These are phyloP conservation scores for Eubasilissa splendida DNA, from an alignment of 2,888 invertebrate species.

Conservation along the genomic window DNA sequence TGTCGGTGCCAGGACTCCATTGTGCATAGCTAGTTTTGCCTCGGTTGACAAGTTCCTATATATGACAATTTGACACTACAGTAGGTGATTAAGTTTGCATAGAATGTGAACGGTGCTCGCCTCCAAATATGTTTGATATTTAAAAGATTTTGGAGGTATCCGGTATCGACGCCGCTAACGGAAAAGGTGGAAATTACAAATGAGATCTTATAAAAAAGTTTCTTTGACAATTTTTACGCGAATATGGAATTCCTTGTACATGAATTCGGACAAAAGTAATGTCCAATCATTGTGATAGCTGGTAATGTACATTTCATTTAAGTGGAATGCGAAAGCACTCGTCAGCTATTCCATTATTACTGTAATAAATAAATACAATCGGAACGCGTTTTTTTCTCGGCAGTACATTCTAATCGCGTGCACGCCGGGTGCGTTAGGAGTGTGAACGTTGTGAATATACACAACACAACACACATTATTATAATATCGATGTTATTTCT, in stretches of 20 bases:
- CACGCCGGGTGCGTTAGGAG: conserved; percentile 14
- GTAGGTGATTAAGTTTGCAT: no score
- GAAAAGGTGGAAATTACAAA: no score
- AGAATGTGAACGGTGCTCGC: no score
- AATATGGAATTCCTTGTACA: not conserved
- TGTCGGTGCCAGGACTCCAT: no score
- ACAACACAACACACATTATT: not conserved
- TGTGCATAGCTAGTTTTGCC: no score
- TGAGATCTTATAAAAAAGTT: no score
- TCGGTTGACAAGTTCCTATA: no score
- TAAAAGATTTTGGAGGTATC: no score
- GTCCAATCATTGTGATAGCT: conserved; percentile 1
- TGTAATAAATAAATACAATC: conserved; percentile 3
- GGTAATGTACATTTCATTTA: not conserved
- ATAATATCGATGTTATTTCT: conserved; percentile 15
- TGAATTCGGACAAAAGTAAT: conserved; percentile 15
- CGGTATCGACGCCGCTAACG: no score
- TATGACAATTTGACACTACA: no score
- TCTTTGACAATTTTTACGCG: no score
- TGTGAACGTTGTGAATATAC: conserved; percentile 22
- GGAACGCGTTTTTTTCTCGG: conserved; percentile 9
- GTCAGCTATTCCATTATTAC: conserved; percentile 9
- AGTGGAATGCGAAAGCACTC: conserved; percentile 24
- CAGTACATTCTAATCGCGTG: conserved; percentile 17
- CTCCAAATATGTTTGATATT: no score